Conservation (phyloP, 2,888 invertebrate species). For the Dromius quadrimaculatus region DNA sequence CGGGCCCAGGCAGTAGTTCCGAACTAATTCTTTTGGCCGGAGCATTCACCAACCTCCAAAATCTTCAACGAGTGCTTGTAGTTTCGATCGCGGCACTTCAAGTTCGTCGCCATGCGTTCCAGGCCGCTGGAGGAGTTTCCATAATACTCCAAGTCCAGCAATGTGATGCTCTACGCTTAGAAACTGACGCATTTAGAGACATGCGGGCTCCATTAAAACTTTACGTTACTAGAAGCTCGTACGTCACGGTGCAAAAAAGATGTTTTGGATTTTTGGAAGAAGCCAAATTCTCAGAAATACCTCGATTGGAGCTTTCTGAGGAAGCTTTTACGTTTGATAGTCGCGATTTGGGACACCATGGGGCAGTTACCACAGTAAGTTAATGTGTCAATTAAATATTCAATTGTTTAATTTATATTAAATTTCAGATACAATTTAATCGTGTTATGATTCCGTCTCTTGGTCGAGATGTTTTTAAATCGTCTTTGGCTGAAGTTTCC, state of each 20-base stretch:
- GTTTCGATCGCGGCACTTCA: conserved; percentile 69
- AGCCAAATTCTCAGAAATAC: conserved; percentile 72
- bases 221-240: conserved; percentile 71
- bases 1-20: conserved; percentile 71
- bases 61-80: conserved; percentile 70
- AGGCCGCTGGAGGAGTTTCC: conserved; percentile 72
- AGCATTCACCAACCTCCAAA: conserved; percentile 70
- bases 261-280: conserved; percentile 77
- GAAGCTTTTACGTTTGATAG: conserved; percentile 75
- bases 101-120: conserved; percentile 73
- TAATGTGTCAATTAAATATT: not conserved
- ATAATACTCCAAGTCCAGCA: conserved; percentile 73
- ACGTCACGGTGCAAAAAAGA: conserved; percentile 72
- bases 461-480: conserved; percentile 74
- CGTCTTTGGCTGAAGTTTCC: conserved; percentile 73
- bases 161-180: conserved; percentile 72
- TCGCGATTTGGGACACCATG: conserved; percentile 72
- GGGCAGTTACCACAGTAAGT: conserved; percentile 70
- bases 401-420: not conserved
- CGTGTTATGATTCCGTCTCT: conserved; percentile 72
- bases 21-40: conserved; percentile 70
- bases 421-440: conserved; percentile 74
- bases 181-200: conserved; percentile 74
- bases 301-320: conserved; percentile 69
- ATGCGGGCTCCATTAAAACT: conserved; percentile 75